Evolutionary conservation across 1,140 invertebrate genomes (phyloP).

Genomic region (Octopus sinensis): DNA sequence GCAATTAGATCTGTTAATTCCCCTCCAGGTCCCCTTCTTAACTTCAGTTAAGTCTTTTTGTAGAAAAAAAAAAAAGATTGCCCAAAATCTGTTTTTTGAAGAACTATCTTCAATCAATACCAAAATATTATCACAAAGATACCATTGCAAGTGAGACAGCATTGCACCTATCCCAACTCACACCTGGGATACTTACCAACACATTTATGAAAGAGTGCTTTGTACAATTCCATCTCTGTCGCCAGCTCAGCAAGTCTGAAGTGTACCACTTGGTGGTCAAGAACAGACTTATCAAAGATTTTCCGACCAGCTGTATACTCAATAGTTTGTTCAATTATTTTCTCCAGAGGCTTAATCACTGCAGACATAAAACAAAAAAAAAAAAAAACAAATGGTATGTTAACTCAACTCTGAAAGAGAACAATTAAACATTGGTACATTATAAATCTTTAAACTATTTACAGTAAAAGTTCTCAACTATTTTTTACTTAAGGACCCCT

Average conservation of each 20-base stretch:
- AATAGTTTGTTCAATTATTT: conserved; percentile 58
- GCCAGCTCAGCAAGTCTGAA: conserved; percentile 63
- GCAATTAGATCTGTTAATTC: too few relatives aligned
- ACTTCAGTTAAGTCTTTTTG: too few relatives aligned
- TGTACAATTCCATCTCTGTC: conserved; percentile 62
- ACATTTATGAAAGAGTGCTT: conserved; percentile 60
- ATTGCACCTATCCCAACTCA: too few relatives aligned
- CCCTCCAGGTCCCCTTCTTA: too few relatives aligned
- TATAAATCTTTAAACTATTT: neutral
- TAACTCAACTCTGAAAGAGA: too few relatives aligned
- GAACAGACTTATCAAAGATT: conserved; percentile 61
- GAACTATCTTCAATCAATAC: too few relatives aligned
- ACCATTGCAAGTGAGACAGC: too few relatives aligned
- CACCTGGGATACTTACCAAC: conserved; percentile 46
- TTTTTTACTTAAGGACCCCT: too few relatives aligned
- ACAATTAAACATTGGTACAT: neutral
- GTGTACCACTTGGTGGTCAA: conserved; percentile 63
- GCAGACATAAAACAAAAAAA: conserved; percentile 23
- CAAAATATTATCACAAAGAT: too few relatives aligned
- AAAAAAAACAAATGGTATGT: neutral
- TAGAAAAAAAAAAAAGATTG: too few relatives aligned
- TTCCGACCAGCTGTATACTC: conserved; percentile 61
- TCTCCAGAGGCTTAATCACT: conserved; percentile 57
- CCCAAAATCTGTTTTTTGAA: too few relatives aligned
- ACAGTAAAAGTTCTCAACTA: neutral